phyloP scores from a whole-genome alignment of 2,113 vertebrate genomes.

The Tragelaphus imberbis region DNA sequence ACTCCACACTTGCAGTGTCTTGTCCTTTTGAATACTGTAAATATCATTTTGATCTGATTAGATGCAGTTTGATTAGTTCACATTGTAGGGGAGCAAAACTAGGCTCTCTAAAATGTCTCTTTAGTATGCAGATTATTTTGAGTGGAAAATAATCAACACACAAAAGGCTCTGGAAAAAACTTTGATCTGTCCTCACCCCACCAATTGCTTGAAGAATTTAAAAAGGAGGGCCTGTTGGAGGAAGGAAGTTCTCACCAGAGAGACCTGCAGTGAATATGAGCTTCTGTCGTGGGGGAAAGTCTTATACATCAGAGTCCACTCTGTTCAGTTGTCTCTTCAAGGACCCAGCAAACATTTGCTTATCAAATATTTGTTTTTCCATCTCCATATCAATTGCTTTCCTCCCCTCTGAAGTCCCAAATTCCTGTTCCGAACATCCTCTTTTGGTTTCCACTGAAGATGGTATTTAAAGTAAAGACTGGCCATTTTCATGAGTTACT shows the following conservation, averaged over 20 bases:
- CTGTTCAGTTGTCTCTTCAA: background rate
- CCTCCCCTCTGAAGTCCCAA: background rate
- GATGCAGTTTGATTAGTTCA: background rate
- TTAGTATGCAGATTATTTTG: background rate
- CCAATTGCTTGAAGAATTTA: background rate
- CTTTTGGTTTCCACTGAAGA: background rate
- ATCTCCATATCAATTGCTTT: background rate
- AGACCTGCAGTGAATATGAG: background rate
- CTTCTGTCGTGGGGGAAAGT: background rate
- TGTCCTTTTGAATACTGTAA: background rate
- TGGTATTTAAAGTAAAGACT: background rate
- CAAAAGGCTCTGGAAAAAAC: background rate
- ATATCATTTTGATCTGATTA: background rate
- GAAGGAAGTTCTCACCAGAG: background rate
- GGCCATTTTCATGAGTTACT: background rate
- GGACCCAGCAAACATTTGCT: background rate
- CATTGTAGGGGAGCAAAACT: background rate
- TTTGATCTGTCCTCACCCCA: too few species aligned
- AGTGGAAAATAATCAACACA: background rate
- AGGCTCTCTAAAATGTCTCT: background rate
- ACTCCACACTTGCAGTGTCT: background rate
- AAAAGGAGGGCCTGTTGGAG: background rate
- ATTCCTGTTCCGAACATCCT: background rate
- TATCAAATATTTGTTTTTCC: background rate
- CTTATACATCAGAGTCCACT: background rate